These are phyloP conservation scores for Ispidina lecontei DNA, from an alignment of 2,797 vertebrate species.

Conservation along the genomic window DNA sequence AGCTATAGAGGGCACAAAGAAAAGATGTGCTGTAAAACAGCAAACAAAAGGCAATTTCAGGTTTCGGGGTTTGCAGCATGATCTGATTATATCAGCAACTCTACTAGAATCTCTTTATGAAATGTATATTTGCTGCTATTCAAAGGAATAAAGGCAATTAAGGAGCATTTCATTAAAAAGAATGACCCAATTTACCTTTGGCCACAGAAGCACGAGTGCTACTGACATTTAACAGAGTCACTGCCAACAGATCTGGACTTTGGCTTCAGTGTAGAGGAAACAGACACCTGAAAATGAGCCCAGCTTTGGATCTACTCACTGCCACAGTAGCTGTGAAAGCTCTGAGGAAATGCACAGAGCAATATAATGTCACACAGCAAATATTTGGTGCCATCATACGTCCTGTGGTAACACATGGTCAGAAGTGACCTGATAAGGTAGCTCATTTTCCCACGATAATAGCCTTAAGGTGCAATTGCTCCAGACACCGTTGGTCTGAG, in stretches of 20 bases:
- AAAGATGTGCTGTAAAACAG: background rate
- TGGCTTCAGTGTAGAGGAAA: slow-evolving; percentile 40
- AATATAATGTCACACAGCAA: background rate
- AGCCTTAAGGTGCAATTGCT: background rate
- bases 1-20: slow-evolving; percentile 7
- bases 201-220: background rate
- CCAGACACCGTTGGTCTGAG: background rate
- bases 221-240: background rate
- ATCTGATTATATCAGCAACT: background rate
- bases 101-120: slow-evolving; percentile 20
- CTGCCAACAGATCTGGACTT: slow-evolving; percentile 59
- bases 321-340: background rate
- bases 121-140: slow-evolving; percentile 8
- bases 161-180: slow-evolving; percentile 4
- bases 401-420: background rate
- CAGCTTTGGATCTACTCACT: background rate
- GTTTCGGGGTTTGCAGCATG: slow-evolving; percentile 2
- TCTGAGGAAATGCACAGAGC: background rate
- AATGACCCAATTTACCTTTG: slow-evolving; percentile 53
- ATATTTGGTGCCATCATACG: background rate
- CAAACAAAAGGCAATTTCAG: slow-evolving; percentile 43
- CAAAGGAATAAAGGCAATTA: slow-evolving; percentile 41
- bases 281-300: background rate
- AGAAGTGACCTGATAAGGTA: background rate
- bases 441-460: background rate